Base-by-base conservation (phyloP, 2,113 vertebrate genomes). In the Campylomormyrus tamandua region DNA sequence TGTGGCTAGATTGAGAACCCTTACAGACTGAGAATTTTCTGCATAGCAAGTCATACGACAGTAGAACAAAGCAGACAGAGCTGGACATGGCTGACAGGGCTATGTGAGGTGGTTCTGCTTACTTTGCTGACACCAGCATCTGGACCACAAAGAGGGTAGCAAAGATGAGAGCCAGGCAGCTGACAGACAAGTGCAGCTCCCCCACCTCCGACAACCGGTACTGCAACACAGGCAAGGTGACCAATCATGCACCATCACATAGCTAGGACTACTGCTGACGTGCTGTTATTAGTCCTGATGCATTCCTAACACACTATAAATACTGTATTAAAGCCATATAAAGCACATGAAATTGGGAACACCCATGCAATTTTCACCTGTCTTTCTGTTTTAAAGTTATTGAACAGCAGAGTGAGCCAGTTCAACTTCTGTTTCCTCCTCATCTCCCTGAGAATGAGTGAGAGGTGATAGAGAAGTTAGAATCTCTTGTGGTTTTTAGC, bases 81-180 rank as follows among this genome's bases (percentile, higher is more conserved):
- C 42, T 53, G 49, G 10, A 48, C 42, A 50, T 17, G 50, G 83
- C 27, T 83, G 88, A 49, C 19, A 13, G 52, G 8, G 4, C n/a
- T 42, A 10, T 35, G 39, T 87, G 5, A 88, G 17, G 35, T 11
- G 9, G 24, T 6, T 35, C 45, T 0, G 90, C 96, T 97, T 92
- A 98, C 97, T 91, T 96, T 88, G 94, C 77, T 3, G 97, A 97
- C 87, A 97, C 96, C 6, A 98, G 93, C 96, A 98, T 97, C 93
- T 98, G 97, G 90, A 98, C 95, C 17, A 93, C 84, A 89, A 98
- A 98, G 45, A 96, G 91, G 56, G 95, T 92, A 2, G 95, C 85
- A 48, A 97, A 98, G 92, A 98, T 94, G 31, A 97, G 74, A 88
- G 95, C 94, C 7, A 96, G 80, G 91, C 97, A 97, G 91, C 93